Evolutionary conservation across 1,140 invertebrate genomes (phyloP).

Genomic region (Potamilus streckersoni): DNA sequence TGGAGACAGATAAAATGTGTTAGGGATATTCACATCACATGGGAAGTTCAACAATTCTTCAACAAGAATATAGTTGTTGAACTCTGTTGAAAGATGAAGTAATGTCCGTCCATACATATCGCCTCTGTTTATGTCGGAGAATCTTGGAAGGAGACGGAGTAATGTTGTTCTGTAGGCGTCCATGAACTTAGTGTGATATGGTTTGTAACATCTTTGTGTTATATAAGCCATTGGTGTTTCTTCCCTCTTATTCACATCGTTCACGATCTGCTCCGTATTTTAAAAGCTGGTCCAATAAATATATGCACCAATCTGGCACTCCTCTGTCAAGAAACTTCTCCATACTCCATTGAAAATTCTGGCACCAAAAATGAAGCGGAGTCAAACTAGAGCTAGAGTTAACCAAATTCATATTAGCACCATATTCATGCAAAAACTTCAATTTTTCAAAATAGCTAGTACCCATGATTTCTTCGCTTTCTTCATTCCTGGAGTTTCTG

Average conservation of each 20-base stretch:
- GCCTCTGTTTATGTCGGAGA: not conserved
- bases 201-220: conserved; percentile 5
- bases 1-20: not conserved
- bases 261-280: not conserved
- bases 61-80: not conserved
- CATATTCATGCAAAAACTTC: not conserved
- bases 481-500: not conserved
- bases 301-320: not conserved
- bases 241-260: not conserved
- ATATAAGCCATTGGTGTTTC: conserved; percentile 2
- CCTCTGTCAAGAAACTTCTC: not conserved
- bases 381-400: not conserved
- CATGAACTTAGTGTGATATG: not conserved
- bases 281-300: not conserved
- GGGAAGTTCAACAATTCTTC: not conserved
- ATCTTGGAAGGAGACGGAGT: too few relatives aligned
- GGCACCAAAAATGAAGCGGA: conserved; percentile 7
- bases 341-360: conserved; percentile 5
- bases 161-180: not conserved
- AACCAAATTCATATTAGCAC: conserved; percentile 3
- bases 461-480: not conserved
- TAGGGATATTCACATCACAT: not conserved
- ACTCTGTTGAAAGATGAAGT: not conserved
- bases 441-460: conserved; percentile 3
- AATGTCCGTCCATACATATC: not conserved